A percentile compares a stretch with the other conserved stretches of the same genome.
Conservation (phyloP, 2,113 vertebrate species). For the Patagioenas fasciata region DNA sequence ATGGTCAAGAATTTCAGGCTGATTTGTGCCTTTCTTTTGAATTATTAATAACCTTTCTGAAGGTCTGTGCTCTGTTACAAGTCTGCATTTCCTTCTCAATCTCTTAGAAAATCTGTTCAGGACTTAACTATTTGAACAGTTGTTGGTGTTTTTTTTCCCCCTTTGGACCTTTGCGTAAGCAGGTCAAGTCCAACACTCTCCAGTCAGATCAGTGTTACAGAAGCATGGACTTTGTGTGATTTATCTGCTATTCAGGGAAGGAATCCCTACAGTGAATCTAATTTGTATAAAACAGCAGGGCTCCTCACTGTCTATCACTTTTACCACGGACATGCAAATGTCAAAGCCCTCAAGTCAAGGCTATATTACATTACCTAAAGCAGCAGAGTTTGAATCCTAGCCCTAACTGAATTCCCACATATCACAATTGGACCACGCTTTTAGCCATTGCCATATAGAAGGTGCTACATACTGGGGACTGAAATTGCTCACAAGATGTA, state of each 20-base stretch:
- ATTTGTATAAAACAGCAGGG: neutral
- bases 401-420: neutral
- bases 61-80: neutral
- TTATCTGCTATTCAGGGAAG: neutral
- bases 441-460: neutral
- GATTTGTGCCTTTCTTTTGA: neutral
- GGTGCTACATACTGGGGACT: neutral
- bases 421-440: neutral
- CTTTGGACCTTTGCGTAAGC: neutral
- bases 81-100: neutral
- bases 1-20: neutral
- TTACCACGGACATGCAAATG: neutral
- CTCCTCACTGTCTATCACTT: neutral
- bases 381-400: neutral
- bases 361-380: neutral
- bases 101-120: neutral
- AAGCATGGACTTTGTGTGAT: accelerated
- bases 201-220: neutral
- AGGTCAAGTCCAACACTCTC: neutral
- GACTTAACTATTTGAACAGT: neutral
- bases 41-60: neutral
- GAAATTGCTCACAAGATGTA: neutral
- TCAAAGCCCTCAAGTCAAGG: neutral
- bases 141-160: neutral
- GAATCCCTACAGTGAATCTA: neutral